Evolutionary conservation across 1,140 invertebrate species (phyloP).

Genomic region (Calliphora vicina): DNA sequence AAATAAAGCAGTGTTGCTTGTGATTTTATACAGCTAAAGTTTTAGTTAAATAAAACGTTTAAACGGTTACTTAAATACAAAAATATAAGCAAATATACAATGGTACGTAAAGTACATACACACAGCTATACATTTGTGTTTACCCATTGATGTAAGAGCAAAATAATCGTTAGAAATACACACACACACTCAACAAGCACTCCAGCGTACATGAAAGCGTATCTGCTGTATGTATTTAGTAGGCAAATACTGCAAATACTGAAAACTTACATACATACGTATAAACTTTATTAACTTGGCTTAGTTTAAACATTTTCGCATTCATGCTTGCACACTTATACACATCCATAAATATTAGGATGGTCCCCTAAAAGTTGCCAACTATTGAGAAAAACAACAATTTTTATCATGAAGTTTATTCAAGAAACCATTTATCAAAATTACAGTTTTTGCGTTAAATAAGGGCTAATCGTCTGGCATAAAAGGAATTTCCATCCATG

Average conservation of each 20-base stretch:
- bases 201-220: background rate
- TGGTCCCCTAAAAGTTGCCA: background rate
- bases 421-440: no score
- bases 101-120: background rate
- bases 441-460: no score
- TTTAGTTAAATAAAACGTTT: background rate
- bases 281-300: constrained; percentile 7
- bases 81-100: background rate
- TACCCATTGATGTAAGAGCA: background rate
- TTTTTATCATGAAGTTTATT: no score
- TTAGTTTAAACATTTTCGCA: background rate
- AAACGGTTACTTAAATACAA: background rate
- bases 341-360: background rate
- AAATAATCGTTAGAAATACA: background rate
- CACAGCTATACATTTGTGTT: background rate
- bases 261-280: no score
- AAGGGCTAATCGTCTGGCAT: no score
- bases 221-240: background rate
- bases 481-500: no score
- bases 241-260: background rate
- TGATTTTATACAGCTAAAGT: background rate
- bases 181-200: background rate
- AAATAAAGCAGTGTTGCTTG: background rate
- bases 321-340: background rate
- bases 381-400: no score